Base-by-base conservation (phyloP, 2,113 vertebrate genomes). In the Epinephelus cyanopodus region DNA sequence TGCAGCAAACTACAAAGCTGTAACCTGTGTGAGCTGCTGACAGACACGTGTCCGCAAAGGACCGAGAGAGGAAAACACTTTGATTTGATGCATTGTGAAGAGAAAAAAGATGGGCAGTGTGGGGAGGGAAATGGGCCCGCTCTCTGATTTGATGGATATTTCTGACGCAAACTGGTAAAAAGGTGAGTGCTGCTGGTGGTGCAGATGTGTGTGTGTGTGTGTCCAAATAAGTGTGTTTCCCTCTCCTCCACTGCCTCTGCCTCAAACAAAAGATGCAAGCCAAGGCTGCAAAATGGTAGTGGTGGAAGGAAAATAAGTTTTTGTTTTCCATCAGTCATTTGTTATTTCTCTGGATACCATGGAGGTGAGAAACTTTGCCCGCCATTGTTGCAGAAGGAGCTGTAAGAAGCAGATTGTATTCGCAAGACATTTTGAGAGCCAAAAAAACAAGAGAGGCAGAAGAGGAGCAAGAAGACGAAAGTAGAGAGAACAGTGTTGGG, bases 101-200 rank as follows among this genome's bases (percentile, higher is more conserved):
- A 29, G 4, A 48, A 62, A 81, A 66, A 54, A 79, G 69, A 79
- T 74, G 72, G 74, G 39, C 54, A 80, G 65, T 0, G 1, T 42
- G 17, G 73, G 52, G 65, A 76, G 62, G 54, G 81, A 89, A 78
- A 81, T 17, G 25, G 80, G 70, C 53, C 52, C 0, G 45, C 66
- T 63, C 58, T 88, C 48, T 87, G 77, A 92, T 92, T 89, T 92
- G 84, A 85, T 58, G 58, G 84, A 79, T 86, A 48, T 83, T 64
- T 83, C 70, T 92, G 87, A 92, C 47, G 64, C 67, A 90, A 78
- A 90, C 66, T 57, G 45, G 71, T 48, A 77, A 80, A 82, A 83
- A 85, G 76, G 86, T 85, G 78, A 83, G 69, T 21, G 67, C 42
- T 81, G 74, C 19, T 76, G 61, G 15, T 47, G 23, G n/a, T 74